A percentile compares a stretch with the other conserved stretches of the same genome.
These are phyloP conservation scores for Addax nasomaculatus DNA, from an alignment of 2,113 vertebrate species.

Conservation along the genomic window DNA sequence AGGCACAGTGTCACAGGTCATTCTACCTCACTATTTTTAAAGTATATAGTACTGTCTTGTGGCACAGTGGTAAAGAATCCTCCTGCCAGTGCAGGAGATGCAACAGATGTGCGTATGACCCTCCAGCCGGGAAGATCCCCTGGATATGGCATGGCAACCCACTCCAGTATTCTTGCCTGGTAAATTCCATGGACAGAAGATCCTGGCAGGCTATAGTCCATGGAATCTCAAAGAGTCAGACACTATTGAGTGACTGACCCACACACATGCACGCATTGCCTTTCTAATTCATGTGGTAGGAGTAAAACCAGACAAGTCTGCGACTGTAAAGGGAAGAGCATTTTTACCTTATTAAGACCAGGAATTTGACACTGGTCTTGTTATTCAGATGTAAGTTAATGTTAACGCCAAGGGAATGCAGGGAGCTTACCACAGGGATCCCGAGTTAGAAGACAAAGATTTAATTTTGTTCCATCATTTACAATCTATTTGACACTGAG, in stretches of 20 bases:
- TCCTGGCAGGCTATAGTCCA: background rate
- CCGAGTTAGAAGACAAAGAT: background rate
- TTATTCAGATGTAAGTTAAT: conserved; percentile 58
- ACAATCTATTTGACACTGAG: background rate
- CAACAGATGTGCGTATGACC: background rate
- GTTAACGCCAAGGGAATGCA: conserved; percentile 53
- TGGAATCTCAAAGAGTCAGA: background rate
- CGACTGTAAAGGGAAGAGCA: conserved; percentile 45
- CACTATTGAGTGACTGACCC: background rate
- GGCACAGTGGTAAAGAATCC: background rate
- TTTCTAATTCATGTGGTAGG: background rate
- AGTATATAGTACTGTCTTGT: conserved; percentile 8
- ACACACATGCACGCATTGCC: background rate
- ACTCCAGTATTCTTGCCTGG: background rate
- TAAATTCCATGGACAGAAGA: background rate
- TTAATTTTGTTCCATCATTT: background rate
- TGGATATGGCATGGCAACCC: background rate
- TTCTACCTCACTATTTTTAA: conserved; percentile 42
- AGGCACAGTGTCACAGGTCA: conserved; percentile 49
- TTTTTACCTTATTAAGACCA: conserved; percentile 62
- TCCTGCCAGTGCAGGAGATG: background rate
- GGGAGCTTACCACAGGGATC: background rate
- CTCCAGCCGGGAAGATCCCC: background rate
- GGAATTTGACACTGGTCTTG: conserved; percentile 67
- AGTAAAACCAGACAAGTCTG: conserved; percentile 64